Conservation (phyloP, 2,888 invertebrate species). For the Drosophila parthenogenetica region DNA sequence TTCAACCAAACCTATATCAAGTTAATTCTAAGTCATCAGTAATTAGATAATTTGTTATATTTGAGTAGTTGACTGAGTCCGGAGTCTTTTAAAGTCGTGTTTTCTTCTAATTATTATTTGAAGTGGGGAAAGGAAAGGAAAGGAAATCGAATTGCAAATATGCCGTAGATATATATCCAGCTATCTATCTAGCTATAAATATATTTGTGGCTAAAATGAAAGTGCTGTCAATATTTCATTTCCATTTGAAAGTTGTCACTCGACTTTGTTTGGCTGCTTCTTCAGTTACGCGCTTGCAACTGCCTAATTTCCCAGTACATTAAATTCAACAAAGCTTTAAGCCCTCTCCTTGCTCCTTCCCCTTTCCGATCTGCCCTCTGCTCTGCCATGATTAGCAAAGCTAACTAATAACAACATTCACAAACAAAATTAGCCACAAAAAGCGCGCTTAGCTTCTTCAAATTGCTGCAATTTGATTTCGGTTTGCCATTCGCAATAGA, state of each 20-base stretch:
- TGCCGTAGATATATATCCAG: slow-evolving; percentile 16
- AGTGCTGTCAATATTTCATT: slow-evolving; percentile 67
- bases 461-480: slow-evolving; percentile 61
- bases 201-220: slow-evolving; percentile 51
- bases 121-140: slow-evolving; percentile 38
- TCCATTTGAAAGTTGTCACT: slow-evolving; percentile 75
- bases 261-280: slow-evolving; percentile 49
- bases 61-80: too few species aligned
- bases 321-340: slow-evolving; percentile 31
- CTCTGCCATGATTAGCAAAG: not conserved
- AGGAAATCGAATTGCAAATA: slow-evolving; percentile 70
- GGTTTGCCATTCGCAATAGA: slow-evolving; percentile 53
- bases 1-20: too few species aligned
- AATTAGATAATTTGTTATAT: too few species aligned
- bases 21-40: too few species aligned
- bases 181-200: too few species aligned
- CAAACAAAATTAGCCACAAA: slow-evolving; percentile 41
- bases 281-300: slow-evolving; percentile 63
- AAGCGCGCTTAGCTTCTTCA: slow-evolving; percentile 61
- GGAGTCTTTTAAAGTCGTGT: too few species aligned
- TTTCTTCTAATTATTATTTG: not conserved
- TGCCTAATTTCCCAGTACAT: slow-evolving; percentile 45
- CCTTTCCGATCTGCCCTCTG: not conserved
- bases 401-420: slow-evolving; percentile 13
- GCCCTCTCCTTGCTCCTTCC: not conserved